Evolutionary conservation across 2,888 invertebrate genomes (phyloP).

Genomic region (Platycheirus albimanus): DNA sequence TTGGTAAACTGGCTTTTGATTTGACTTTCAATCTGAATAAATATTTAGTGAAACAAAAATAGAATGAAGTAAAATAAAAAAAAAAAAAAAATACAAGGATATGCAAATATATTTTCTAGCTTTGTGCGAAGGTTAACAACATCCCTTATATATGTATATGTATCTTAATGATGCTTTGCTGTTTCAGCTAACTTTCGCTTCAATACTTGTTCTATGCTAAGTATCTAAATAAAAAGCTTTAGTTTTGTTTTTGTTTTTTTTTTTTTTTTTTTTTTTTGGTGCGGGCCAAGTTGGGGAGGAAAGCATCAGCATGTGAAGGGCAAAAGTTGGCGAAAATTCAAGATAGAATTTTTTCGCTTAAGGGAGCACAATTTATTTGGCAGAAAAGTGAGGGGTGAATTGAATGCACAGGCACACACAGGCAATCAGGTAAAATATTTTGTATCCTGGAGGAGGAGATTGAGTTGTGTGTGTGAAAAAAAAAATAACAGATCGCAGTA

Average conservation of each 20-base stretch:
- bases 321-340: slow-evolving; percentile 46
- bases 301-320: slow-evolving; percentile 26
- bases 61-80: too few relatives aligned
- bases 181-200: slow-evolving; percentile 27
- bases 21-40: slow-evolving; percentile 49
- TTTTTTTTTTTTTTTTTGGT: slow-evolving; percentile 15
- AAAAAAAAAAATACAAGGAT: slow-evolving; percentile 10
- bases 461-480: slow-evolving; percentile 16
- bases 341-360: slow-evolving; percentile 37
- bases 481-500: slow-evolving; percentile 44
- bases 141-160: slow-evolving; percentile 34
- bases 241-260: slow-evolving; percentile 16
- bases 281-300: slow-evolving; percentile 33
- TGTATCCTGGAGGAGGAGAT: neutral
- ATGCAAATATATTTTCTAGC: slow-evolving; percentile 48
- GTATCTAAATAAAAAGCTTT: slow-evolving; percentile 20
- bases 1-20: slow-evolving; percentile 50
- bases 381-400: slow-evolving; percentile 17
- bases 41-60: slow-evolving; percentile 22
- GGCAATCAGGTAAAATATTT: slow-evolving; percentile 56
- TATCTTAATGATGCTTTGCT: slow-evolving; percentile 45
- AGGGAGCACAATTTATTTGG: slow-evolving; percentile 39
- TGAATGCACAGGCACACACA: slow-evolving; percentile 42
- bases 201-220: slow-evolving; percentile 13
- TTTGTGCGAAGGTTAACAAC: slow-evolving; percentile 23